These are phyloP conservation scores for Spodoptera picta DNA, from an alignment of 2,888 invertebrate species.

Conservation along the genomic window DNA sequence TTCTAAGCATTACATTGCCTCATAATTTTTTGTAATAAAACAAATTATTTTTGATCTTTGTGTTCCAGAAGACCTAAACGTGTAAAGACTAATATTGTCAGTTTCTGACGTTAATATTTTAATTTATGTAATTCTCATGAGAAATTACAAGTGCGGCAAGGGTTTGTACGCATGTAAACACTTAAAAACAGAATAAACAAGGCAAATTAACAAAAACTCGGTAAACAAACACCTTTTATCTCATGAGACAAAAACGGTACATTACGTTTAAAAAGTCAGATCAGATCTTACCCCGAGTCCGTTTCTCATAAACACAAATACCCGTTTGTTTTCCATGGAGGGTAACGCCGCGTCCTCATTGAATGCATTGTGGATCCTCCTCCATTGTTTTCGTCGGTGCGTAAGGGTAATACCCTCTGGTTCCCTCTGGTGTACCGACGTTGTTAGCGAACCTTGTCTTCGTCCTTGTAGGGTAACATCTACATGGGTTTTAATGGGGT, in stretches of 20 bases:
- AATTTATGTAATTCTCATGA: no score
- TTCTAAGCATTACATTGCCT: no score
- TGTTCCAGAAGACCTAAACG: neutral
- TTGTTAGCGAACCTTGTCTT: constrained; percentile 31
- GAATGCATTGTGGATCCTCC: constrained; percentile 41
- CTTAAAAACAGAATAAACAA: no score
- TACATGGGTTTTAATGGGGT: constrained; percentile 24
- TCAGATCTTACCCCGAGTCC: neutral
- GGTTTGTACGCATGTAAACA: no score
- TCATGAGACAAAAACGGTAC: neutral
- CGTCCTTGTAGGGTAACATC: constrained; percentile 30
- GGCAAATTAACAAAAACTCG: no score
- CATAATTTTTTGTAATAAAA: no score
- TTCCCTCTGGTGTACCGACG: constrained; percentile 23
- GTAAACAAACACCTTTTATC: neutral
- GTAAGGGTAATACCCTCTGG: constrained; percentile 37
- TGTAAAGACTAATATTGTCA: no score
- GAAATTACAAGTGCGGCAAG: no score
- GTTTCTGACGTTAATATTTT: no score
- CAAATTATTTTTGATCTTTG: neutral
- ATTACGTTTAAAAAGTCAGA: constrained; percentile 1
- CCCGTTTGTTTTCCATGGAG: constrained; percentile 15
- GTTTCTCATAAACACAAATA: constrained; percentile 5
- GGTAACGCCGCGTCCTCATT: constrained; percentile 28
- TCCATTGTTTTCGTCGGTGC: constrained; percentile 24